Percentiles rank a stretch among this genome's conserved stretches.
Conservation (phyloP, 2,888 invertebrate species). For the Dolichopus griseipennis region DNA sequence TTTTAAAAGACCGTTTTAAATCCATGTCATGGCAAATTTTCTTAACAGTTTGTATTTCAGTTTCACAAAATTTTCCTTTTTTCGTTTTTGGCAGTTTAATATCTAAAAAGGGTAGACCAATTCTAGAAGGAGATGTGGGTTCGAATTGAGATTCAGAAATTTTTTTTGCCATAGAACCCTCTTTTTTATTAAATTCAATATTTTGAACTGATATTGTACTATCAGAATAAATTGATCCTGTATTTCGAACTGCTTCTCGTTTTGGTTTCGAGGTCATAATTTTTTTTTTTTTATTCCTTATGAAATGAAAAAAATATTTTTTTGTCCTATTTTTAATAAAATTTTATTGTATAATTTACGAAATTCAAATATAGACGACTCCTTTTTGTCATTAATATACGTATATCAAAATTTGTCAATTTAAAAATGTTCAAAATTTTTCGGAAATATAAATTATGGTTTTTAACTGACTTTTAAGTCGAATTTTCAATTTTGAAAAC, state of each 20-base stretch:
- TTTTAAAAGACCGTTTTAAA: neutral
- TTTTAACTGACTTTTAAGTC: no score
- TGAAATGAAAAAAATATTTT: no score
- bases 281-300: no score
- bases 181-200: neutral
- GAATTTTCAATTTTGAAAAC: no score
- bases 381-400: no score
- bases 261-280: neutral
- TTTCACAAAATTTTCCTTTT: neutral
- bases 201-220: neutral
- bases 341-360: no score
- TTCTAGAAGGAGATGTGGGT: neutral
- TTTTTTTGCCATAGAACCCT: neutral
- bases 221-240: neutral
- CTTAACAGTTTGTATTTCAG: neutral
- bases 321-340: no score
- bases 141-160: neutral
- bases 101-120: neutral
- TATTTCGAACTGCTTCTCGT: neutral
- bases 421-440: no score
- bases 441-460: no score
- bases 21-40: neutral
- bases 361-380: no score
- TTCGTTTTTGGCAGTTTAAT: neutral
- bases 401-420: no score